Conservation (phyloP, 2,113 vertebrate genomes). For the Oncorhynchus tshawytscha region DNA sequence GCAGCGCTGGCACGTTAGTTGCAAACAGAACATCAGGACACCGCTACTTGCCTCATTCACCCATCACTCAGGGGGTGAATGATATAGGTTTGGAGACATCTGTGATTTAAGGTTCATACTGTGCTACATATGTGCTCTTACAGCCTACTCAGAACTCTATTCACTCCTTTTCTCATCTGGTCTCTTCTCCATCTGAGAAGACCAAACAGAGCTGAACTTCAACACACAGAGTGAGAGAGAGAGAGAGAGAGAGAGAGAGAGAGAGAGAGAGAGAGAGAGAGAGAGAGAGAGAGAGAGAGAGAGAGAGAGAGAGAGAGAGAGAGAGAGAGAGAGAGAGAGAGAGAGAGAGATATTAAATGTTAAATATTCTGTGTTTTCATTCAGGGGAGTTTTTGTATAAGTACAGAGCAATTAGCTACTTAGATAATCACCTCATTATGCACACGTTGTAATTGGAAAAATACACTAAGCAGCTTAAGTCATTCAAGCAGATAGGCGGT, state of each 20-base stretch:
- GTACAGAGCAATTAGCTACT: background rate
- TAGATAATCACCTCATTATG: conserved; percentile 11
- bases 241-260: background rate
- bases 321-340: background rate
- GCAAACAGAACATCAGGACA: background rate
- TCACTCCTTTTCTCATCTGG: background rate
- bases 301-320: background rate
- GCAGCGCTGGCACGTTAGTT: too few species aligned
- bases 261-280: background rate
- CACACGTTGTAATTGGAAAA: conserved; percentile 20
- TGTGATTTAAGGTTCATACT: too few species aligned
- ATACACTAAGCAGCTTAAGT: conserved; percentile 33
- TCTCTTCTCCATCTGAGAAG: background rate
- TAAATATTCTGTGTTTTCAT: background rate
- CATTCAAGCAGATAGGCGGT: background rate
- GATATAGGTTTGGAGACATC: too few species aligned
- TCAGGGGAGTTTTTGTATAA: background rate
- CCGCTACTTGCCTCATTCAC: background rate
- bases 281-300: background rate
- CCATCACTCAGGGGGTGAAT: background rate
- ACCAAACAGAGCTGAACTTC: background rate
- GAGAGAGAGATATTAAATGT: too few species aligned
- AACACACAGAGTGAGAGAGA: background rate
- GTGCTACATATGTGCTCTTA: too few species aligned
- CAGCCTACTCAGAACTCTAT: background rate